These are phyloP conservation scores for Picathartes gymnocephalus DNA, from an alignment of 2,113 vertebrate genomes.

Conservation along the genomic window DNA sequence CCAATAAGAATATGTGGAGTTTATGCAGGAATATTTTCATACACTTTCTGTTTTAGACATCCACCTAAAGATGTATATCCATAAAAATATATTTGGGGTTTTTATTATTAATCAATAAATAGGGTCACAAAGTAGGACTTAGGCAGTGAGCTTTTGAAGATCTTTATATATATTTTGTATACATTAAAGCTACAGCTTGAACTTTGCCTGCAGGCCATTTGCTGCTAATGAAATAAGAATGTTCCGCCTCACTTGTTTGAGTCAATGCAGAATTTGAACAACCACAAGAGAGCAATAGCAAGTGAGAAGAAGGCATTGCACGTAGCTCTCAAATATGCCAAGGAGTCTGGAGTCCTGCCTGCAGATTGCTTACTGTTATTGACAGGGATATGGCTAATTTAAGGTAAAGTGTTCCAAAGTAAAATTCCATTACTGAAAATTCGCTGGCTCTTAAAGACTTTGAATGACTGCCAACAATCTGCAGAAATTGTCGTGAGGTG, in stretches of 20 bases:
- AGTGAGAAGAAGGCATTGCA: not conserved
- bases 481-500: not conserved
- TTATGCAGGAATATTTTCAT: not conserved
- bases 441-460: not conserved
- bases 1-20: not conserved
- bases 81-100: fast-evolving
- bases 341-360: not conserved
- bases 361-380: conserved; percentile 16
- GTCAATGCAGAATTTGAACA: not conserved
- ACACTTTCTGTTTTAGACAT: not conserved
- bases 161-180: not conserved
- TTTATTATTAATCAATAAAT: not conserved
- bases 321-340: not conserved
- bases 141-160: not conserved
- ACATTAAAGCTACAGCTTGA: not conserved
- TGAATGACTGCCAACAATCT: not conserved
- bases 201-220: not conserved
- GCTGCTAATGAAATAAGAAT: not conserved
- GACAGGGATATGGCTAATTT: conserved; percentile 38
- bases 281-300: not conserved
- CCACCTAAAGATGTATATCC: not conserved
- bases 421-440: conserved; percentile 37
- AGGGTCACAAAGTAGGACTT: not conserved
- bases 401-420: conserved; percentile 25
- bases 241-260: not conserved